Base-by-base conservation (phyloP, 2,888 invertebrate genomes). In the Eumerus sabulonum region DNA sequence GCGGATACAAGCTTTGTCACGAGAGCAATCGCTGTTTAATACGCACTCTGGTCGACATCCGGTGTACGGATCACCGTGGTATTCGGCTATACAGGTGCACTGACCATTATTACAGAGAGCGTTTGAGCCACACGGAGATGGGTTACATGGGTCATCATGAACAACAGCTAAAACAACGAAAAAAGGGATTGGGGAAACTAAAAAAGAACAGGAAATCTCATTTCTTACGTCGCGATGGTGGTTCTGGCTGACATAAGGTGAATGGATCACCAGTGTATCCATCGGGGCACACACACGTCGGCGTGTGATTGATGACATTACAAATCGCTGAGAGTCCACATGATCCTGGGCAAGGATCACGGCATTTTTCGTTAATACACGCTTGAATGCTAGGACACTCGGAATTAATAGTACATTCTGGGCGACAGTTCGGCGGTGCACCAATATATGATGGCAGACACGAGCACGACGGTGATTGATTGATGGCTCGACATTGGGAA, bases 21-120 rank as follows among this genome's bases (percentile, higher is more conserved):
- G 91, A 18, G 92, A 89, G 87, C 95, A 96, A 84, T 95, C 95
- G 11, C 90, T 89, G 85, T 93, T 95, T 3, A 94, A 89, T n/a
- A 94, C 92, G 87, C 95, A 95, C 88, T 95, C 95, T 3, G 95
- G 95, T 82, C 94, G 91, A 86, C 95, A 96, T 47, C 93, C 93
- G 85, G 93, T 92, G 74, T 92, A 92, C 42, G 95, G 94, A 88
- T 94, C 93, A 35, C 95, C 95, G 72, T 91, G 91, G 85, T 93
- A 94, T 83, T 93, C 93, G 9, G 90, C 89, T 50, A 93, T 85
- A 56, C 87, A 88, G 1, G 82, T 82, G 17, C 87, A 88, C 17
- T 76, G 54, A 14, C 87, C 88, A 17, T 83, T 82, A 27, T 82
- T 90, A 84, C 93, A 94, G 83, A 92, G 90, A 45, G 94, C 93